A percentile compares a stretch with the other conserved stretches of the same genome.
These are phyloP conservation scores for Neogale vison DNA, from an alignment of 2,113 vertebrate species.

Conservation along the genomic window DNA sequence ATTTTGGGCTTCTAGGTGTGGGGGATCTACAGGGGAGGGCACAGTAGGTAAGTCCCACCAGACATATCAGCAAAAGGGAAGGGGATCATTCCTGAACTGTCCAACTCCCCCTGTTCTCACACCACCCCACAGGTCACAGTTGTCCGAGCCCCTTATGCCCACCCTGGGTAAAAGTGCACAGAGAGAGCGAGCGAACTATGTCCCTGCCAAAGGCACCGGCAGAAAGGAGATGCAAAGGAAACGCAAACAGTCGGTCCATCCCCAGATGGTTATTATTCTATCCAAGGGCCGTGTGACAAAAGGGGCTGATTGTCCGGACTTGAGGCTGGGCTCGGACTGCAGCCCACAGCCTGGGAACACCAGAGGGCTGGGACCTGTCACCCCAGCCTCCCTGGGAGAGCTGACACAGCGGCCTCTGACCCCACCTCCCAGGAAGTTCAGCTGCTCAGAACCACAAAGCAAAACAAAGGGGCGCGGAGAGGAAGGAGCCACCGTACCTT, in stretches of 20 bases:
- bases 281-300: not conserved
- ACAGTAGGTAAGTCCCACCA: not conserved
- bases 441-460: slow-evolving; percentile 77
- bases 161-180: not conserved
- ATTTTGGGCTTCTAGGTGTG: not conserved
- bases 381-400: not conserved
- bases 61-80: not conserved
- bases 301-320: not conserved
- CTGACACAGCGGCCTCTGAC: slow-evolving; percentile 64
- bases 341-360: not conserved
- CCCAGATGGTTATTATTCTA: not conserved
- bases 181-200: not conserved
- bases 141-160: not conserved
- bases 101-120: not conserved
- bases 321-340: not conserved
- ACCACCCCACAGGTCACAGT: not conserved
- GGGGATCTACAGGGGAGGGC: not conserved
- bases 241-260: not conserved
- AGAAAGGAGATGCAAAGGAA: not conserved
- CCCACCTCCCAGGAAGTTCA: slow-evolving; percentile 73
- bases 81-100: not conserved
- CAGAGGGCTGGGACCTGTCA: slow-evolving; percentile 59
- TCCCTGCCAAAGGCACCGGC: not conserved
- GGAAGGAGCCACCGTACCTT: slow-evolving; percentile 63
- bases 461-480: slow-evolving; percentile 77